Percentiles rank a stretch among this genome's conserved stretches.
Conservation (phyloP, 2,113 vertebrate species). For the Oryzias woworae region DNA sequence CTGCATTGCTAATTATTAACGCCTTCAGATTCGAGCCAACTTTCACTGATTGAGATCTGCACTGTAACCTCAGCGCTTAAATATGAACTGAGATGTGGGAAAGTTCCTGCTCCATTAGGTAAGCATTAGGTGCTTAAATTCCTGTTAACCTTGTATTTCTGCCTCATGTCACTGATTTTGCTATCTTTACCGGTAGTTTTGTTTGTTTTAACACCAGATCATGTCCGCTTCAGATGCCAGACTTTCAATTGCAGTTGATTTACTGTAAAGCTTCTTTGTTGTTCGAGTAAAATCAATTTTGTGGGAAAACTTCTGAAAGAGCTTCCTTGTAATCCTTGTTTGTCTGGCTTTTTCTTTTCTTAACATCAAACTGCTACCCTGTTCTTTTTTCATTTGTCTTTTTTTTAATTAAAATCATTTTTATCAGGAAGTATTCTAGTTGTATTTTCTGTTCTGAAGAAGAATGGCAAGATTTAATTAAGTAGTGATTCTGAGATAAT, state of each 20-base stretch:
- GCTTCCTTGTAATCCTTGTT: conserved; percentile 44
- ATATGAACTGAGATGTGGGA: background rate
- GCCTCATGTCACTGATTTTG: conserved; percentile 8
- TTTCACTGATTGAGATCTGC: background rate
- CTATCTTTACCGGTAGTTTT: conserved; percentile 6
- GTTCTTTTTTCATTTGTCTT: conserved; percentile 11
- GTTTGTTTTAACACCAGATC: conserved; percentile 2
- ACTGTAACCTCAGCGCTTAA: conserved; percentile 2
- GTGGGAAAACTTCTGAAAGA: conserved; percentile 15
- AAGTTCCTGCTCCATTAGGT: conserved; percentile 20
- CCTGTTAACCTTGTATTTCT: conserved; percentile 15
- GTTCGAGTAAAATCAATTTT: conserved; percentile 18
- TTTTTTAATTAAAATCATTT: too few species aligned
- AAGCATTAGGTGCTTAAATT: conserved; percentile 19
- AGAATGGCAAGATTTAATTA: too few species aligned
- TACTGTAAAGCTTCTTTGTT: conserved; percentile 47
- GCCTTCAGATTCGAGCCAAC: background rate
- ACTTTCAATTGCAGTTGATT: background rate
- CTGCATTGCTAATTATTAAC: background rate
- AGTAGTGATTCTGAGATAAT: too few species aligned
- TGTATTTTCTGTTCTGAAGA: too few species aligned
- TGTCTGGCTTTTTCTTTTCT: conserved; percentile 7
- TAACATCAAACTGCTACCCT: conserved; percentile 2
- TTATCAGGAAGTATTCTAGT: too few species aligned
- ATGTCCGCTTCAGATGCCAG: background rate